Evolutionary conservation across 2,888 invertebrate species (phyloP), one percentile per base, ranked within the genome.

Genomic region (Opisthograptis luteolata): DNA sequence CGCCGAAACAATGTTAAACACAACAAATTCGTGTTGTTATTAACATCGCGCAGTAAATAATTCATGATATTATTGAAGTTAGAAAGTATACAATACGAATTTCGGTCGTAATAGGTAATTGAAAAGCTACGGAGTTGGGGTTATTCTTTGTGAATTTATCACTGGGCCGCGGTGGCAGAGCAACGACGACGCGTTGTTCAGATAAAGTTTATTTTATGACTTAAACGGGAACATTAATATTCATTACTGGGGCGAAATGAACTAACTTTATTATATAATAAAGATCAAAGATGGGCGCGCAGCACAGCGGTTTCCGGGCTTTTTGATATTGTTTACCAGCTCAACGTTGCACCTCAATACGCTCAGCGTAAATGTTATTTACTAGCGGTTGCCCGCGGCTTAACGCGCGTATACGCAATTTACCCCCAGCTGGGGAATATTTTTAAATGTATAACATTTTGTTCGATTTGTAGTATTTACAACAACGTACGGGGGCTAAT

Each of bases 141-240:
- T 80, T 80, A 81, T 84, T 87, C 85, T 84, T 86, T 80, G 76
- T 74, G 69, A 81, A 85, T 84, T 85, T 85, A 87, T 86, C 82
- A 81, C 83, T 73, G 70, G 70, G 72, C 73, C 69, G 72, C 72
- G 74, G 78, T 77, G 70, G 71, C 70, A 66, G 71, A 68, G 70
- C 58, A 58, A 74, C 76, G 76, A 76, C 75, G 81, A 82, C 81
- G 84, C 84, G 75, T 80, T 82, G 79, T 77, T 76, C 79, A 75
- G 85, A 85, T 86, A 86, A 87, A 88, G 83, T 88, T 87, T 84
- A 87, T 87, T 88, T 89, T 88, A 88, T 87, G 84, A 83, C 83
- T 85, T 84, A 83, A 84, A 78, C 82, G 79, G 82, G 81, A 81
- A 76, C 87, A 87, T 89, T 89, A 87, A 87, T 88, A 88, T 88